These are phyloP conservation scores for Salticus scenicus DNA, from an alignment of 2,888 invertebrate species.

Conservation along the genomic window DNA sequence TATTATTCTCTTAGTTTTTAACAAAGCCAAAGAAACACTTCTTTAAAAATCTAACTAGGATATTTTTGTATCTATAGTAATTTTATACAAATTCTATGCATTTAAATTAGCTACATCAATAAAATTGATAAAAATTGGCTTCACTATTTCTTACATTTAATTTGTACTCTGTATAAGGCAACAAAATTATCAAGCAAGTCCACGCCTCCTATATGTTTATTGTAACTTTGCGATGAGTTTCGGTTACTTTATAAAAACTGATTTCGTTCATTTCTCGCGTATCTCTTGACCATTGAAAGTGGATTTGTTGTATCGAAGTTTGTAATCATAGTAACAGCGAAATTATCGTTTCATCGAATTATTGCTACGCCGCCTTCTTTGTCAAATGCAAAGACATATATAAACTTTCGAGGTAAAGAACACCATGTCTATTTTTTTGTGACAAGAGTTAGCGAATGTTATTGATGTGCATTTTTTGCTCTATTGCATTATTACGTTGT, in stretches of 20 bases:
- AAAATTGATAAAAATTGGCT: too few species aligned
- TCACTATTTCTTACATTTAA: background rate
- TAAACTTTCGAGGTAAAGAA: too few species aligned
- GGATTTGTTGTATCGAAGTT: conserved; percentile 10
- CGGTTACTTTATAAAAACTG: background rate
- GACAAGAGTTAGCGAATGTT: too few species aligned
- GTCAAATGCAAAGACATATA: conserved; percentile 4
- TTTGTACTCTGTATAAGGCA: background rate
- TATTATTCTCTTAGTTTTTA: too few species aligned
- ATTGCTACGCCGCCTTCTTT: background rate
- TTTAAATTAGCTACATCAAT: too few species aligned
- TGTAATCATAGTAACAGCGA: background rate
- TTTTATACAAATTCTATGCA: too few species aligned
- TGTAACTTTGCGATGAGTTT: conserved; percentile 18
- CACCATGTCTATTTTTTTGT: too few species aligned
- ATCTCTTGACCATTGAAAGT: conserved; percentile 1
- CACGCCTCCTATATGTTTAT: conserved; percentile 11
- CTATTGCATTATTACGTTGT: too few species aligned
- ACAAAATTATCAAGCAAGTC: conserved; percentile 1
- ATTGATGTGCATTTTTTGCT: too few species aligned
- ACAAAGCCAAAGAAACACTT: too few species aligned
- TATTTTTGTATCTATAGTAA: too few species aligned
- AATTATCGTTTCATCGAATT: background rate
- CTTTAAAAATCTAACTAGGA: too few species aligned
- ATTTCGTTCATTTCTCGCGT: conserved; percentile 12